Evolutionary conservation across 2,888 invertebrate species (phyloP).

Genomic region (Lasiommata megera): DNA sequence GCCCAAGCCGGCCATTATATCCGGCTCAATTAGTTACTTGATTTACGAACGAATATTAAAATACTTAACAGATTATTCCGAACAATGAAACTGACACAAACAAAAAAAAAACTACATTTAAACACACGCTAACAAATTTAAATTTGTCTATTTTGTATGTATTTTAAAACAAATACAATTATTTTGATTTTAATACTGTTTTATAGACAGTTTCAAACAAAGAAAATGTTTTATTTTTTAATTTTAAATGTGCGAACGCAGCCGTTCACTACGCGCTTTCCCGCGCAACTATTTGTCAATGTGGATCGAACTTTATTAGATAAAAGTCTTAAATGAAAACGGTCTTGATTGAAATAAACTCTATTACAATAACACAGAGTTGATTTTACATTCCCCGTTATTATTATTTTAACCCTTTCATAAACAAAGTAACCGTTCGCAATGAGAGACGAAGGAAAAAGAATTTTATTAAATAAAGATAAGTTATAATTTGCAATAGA

Average conservation of each 20-base stretch:
- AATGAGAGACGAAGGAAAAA: neutral
- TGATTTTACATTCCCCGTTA: neutral
- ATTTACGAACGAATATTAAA: conserved; percentile 2
- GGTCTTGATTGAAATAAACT: neutral
- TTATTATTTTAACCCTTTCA: neutral
- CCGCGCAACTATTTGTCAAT: conserved; percentile 55
- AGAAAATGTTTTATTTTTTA: neutral
- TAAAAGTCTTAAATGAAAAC: neutral
- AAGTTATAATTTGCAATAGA: neutral
- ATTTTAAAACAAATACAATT: neutral
- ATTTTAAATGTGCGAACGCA: conserved; percentile 28
- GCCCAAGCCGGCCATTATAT: neutral
- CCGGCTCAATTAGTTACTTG: conserved; percentile 3
- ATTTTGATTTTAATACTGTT: neutral
- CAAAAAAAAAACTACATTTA: neutral
- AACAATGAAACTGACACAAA: neutral
- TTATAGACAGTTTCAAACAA: conserved; percentile 1
- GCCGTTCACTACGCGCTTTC: conserved; percentile 48
- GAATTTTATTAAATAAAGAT: neutral
- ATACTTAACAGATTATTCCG: conserved; percentile 3
- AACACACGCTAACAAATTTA: neutral
- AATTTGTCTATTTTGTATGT: neutral
- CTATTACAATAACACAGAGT: neutral
- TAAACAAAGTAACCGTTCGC: neutral
- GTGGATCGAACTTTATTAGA: conserved; percentile 7